These are phyloP conservation scores for Chiloscyllium punctatum DNA, from an alignment of 2,797 vertebrate species.

Conservation along the genomic window DNA sequence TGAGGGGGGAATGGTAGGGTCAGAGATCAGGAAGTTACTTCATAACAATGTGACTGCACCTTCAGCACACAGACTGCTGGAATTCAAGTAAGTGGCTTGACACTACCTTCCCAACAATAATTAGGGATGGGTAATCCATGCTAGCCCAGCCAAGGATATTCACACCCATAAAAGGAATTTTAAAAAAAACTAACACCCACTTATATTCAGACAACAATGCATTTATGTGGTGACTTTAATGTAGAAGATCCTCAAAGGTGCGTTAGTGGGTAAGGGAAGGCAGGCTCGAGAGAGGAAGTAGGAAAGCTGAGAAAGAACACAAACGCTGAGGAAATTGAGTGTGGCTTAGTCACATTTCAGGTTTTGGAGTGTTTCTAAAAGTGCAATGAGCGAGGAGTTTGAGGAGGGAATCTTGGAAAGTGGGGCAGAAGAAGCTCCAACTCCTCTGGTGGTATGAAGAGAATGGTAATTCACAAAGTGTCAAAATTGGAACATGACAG, in stretches of 20 bases:
- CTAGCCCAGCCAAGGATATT: no score
- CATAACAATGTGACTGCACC: no score
- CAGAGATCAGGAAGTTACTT: no score
- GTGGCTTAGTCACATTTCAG: not conserved
- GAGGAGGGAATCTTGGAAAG: not conserved
- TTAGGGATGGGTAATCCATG: no score
- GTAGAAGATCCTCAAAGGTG: not conserved
- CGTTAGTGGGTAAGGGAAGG: not conserved
- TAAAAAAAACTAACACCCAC: not conserved
- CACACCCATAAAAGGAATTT: no score
- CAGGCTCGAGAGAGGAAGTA: not conserved
- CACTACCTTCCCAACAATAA: no score
- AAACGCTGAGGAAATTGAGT: not conserved
- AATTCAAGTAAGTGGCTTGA: no score
- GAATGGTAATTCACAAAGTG: not conserved
- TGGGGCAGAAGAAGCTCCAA: not conserved
- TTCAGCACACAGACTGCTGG: no score
- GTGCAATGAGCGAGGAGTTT: not conserved
- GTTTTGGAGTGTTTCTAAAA: not conserved
- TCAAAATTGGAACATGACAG: not conserved
- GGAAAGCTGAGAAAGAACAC: not conserved
- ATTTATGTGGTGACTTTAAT: not conserved
- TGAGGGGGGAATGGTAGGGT: not conserved
- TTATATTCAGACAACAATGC: not conserved
- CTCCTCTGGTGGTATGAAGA: no score